Conservation (phyloP, 2,888 invertebrate genomes). For the Cepaea hortensis region DNA sequence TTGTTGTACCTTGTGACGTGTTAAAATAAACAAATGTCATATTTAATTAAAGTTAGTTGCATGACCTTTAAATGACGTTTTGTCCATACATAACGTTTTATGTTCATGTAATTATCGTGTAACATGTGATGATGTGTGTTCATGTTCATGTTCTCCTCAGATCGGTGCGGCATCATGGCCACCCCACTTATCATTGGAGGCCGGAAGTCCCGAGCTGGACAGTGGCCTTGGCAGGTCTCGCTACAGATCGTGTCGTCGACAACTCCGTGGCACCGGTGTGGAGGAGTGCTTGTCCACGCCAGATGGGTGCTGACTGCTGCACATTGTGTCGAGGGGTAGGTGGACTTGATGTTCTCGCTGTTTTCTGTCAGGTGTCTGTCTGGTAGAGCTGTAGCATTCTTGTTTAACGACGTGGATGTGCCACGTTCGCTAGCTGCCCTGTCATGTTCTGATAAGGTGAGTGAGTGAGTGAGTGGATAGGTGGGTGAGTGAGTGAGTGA, state of each 20-base stretch:
- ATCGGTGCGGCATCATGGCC: constrained; percentile 54
- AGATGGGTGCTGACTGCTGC: constrained; percentile 59
- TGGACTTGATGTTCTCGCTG: background rate
- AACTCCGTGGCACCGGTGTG: constrained; percentile 57
- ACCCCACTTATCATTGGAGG: constrained; percentile 57
- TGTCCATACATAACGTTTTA: too few species aligned
- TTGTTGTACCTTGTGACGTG: too few species aligned
- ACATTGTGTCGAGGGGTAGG: constrained; percentile 59
- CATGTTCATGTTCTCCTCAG: constrained; percentile 32
- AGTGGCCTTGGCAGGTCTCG: constrained; percentile 62
- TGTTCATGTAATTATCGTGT: too few species aligned
- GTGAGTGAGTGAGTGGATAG: too few species aligned
- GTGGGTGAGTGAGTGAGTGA: too few species aligned
- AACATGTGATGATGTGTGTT: background rate
- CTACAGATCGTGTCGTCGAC: constrained; percentile 55
- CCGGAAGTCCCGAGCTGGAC: constrained; percentile 49
- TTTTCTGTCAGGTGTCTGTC: background rate
- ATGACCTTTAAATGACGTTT: too few species aligned
- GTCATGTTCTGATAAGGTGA: too few species aligned
- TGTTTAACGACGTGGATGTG: too few species aligned
- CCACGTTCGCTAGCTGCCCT: too few species aligned
- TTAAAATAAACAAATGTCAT: too few species aligned
- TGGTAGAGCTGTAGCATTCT: too few species aligned
- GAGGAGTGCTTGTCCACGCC: constrained; percentile 57
- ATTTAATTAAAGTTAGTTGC: too few species aligned